phyloP scores from a whole-genome alignment of 2,888 invertebrate genomes.

The Smittia sp. region DNA sequence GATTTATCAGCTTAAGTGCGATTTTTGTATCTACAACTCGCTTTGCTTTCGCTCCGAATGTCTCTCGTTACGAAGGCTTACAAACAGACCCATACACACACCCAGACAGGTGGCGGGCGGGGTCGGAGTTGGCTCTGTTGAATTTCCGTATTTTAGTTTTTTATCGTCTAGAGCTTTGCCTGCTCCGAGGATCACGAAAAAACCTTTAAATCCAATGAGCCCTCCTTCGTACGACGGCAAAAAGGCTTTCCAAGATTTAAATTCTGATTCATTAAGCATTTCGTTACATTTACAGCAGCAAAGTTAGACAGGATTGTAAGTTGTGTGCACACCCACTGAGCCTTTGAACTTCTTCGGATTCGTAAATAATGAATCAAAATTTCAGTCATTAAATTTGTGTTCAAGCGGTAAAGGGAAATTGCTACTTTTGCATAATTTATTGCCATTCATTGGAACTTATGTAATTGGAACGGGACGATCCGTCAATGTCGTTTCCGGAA shows the following conservation, averaged over 20 bases:
- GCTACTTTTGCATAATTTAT: slow-evolving; percentile 15
- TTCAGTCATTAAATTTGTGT: slow-evolving; percentile 8
- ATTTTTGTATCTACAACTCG: slow-evolving; percentile 22
- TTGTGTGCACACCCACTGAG: not conserved
- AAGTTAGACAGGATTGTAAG: not conserved
- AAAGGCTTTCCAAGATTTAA: not conserved
- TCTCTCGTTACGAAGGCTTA: not conserved
- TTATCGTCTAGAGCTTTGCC: not conserved
- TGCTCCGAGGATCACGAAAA: not conserved
- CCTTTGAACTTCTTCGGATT: not conserved
- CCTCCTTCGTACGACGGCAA: not conserved
- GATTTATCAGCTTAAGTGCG: slow-evolving; percentile 40
- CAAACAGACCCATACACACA: not conserved
- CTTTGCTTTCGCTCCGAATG: not conserved
- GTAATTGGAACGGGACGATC: not conserved
- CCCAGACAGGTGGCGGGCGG: not conserved
- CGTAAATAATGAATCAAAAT: not conserved
- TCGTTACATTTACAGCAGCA: slow-evolving; percentile 2
- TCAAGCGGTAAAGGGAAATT: slow-evolving; percentile 8
- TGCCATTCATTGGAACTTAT: not conserved
- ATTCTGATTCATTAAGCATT: slow-evolving; percentile 39
- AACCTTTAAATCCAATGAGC: not conserved
- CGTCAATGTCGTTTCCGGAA: no score
- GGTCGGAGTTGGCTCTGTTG: not conserved
- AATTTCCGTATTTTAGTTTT: not conserved